Base-by-base conservation (phyloP, 2,888 invertebrate species). In the Aproaerema taeniolella region DNA sequence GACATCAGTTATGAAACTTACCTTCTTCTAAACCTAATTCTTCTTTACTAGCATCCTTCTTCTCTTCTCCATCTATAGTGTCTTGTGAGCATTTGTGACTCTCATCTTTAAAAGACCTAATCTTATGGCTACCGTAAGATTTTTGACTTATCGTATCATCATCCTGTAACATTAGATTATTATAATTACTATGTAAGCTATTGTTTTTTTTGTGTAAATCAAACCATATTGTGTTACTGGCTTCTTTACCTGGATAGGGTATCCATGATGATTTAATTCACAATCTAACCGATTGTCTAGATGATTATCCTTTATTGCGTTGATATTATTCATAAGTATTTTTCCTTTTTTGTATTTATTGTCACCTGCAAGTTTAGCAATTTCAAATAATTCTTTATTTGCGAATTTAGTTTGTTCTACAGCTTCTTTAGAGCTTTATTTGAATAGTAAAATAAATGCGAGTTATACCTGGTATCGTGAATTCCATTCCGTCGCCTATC, bases 401-500 rank as follows among this genome's bases (percentile, higher is more conserved):
- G 15, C 9, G 26, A 2, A 29, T 25, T 31, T 5, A 7, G 9
- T 32, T 34, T 32, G 20, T 17, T 29, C 29, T 16, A 25, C 12
- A 25, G n/a, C 20, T 13, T 12, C 16, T 13, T n/a, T n/a, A n/a
- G n/a, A n/a, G n/a, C n/a, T n/a, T n/a, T n/a, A n/a, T n/a, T n/a
- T n/a, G n/a, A n/a, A n/a, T n/a, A n/a, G n/a, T n/a, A n/a, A n/a
- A n/a, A n/a, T n/a, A n/a, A n/a, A n/a, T n/a, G 5, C 8, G 20
- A 2, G 32, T 24, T 38, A 42, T 89, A 91, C 95, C 95, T 78
- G 95, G 95, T 87, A 96, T 95, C 37, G 95, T 95, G 67, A 96
- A 95, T 79, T 96, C 96, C 94, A 96, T 95, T 53, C 95, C 95
- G 72, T 95, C 95, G 33, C 95, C 95, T 64, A 96, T 95, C 47